phyloP scores from a whole-genome alignment of 2,888 invertebrate species.

The Acleris literana region DNA sequence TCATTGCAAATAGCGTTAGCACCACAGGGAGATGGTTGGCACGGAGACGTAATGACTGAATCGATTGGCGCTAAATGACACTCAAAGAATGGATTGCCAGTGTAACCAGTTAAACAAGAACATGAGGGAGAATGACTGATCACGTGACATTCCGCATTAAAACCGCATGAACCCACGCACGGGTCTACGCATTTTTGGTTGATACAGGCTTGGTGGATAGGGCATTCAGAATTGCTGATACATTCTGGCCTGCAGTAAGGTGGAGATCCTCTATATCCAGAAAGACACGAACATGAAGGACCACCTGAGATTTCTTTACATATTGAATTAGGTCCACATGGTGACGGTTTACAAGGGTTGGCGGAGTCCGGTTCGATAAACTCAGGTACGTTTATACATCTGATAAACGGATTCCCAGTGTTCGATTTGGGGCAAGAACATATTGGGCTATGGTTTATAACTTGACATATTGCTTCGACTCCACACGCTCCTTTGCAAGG shows the following conservation, averaged over 20 bases:
- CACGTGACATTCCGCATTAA: slow-evolving; percentile 89
- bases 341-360: slow-evolving; percentile 90
- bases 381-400: slow-evolving; percentile 78
- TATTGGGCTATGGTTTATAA: slow-evolving; percentile 91
- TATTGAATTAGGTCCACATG: slow-evolving; percentile 91
- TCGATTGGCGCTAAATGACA: slow-evolving; percentile 73
- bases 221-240: slow-evolving; percentile 89
- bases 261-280: slow-evolving; percentile 86
- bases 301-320: slow-evolving; percentile 87
- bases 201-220: slow-evolving; percentile 87
- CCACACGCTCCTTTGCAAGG: slow-evolving; percentile 94
- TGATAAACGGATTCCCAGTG: slow-evolving; percentile 90
- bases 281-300: slow-evolving; percentile 89
- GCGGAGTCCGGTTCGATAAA: slow-evolving; percentile 74
- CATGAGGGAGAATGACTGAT: slow-evolving; percentile 90
- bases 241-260: slow-evolving; percentile 92
- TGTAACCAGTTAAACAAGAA: slow-evolving; percentile 86
- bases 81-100: slow-evolving; percentile 90
- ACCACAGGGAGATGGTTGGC: slow-evolving; percentile 86
- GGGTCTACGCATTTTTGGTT: slow-evolving; percentile 91
- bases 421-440: slow-evolving; percentile 87
- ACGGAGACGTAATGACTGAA: slow-evolving; percentile 79
- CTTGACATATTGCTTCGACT: slow-evolving; percentile 88
- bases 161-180: slow-evolving; percentile 88
- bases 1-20: slow-evolving; percentile 86